These are phyloP conservation scores for Bostrychus sinensis DNA, from an alignment of 2,113 vertebrate species.

Conservation along the genomic window DNA sequence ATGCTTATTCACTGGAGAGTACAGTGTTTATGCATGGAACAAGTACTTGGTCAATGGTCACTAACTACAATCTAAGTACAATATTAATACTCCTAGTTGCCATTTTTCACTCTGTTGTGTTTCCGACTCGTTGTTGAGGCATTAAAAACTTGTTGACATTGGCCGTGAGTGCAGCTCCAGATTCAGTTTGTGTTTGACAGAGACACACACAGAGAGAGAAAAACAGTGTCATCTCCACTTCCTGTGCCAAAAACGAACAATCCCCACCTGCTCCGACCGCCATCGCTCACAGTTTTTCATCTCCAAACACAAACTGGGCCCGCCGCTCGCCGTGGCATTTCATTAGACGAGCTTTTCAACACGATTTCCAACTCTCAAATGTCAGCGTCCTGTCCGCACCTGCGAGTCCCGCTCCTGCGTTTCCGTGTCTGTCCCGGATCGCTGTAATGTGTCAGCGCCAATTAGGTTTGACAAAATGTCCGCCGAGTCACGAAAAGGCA, in stretches of 20 bases:
- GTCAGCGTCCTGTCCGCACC: slow-evolving; percentile 30
- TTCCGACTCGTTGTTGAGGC: not conserved
- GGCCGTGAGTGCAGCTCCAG: slow-evolving; percentile 6
- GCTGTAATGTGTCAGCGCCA: slow-evolving; percentile 9
- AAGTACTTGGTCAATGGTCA: no score
- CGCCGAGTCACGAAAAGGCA: not conserved
- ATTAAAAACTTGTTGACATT: slow-evolving; percentile 7
- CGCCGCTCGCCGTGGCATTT: slow-evolving; percentile 38
- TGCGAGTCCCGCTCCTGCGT: slow-evolving; percentile 14
- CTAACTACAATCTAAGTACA: no score
- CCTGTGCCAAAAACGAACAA: slow-evolving; percentile 39
- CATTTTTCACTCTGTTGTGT: not conserved
- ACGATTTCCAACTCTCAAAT: slow-evolving; percentile 32
- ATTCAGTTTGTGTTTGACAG: slow-evolving; percentile 15
- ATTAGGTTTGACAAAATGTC: slow-evolving; percentile 23
- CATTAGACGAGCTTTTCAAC: slow-evolving; percentile 25
- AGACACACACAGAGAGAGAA: slow-evolving; percentile 12
- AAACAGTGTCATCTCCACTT: slow-evolving; percentile 54
- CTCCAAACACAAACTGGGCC: slow-evolving; percentile 3
- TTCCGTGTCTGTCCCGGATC: slow-evolving; percentile 13
- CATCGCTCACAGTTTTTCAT: slow-evolving; percentile 53
- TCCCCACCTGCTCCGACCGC: slow-evolving; percentile 45
- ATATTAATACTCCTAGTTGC: not conserved
- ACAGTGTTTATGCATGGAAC: no score
- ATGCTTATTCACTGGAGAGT: no score